Evolutionary conservation across 2,888 invertebrate species (phyloP), one percentile per base, ranked within the genome.

Genomic region (Noctua janthina): DNA sequence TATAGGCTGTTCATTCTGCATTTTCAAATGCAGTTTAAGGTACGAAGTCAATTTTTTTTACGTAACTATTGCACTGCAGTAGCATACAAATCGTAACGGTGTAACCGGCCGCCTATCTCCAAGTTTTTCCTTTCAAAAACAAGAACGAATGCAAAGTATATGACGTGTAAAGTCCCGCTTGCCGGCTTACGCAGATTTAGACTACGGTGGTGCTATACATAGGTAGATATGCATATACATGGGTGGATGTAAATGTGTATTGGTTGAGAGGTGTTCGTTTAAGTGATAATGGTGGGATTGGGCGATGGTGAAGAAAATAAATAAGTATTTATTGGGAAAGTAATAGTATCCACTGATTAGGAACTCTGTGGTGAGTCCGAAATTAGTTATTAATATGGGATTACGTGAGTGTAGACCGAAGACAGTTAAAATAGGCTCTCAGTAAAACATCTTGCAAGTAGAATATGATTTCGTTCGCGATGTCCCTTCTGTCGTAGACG

Each of bases 91-190:
- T 66, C 20, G 51, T 23, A 17, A 69, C 87, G 84, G 87, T 89
- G 88, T 89, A 17, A 89, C 35, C 2, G 10, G 51, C 49, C 15
- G 29, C 77, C 81, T 79, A 59, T 86, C 81, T 83, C 83, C 70
- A 81, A 88, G 88, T 87, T 88, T 87, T 85, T 86, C 83, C 86
- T 86, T 89, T 89, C 76, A 87, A 82, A 86, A 85, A 84, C 83
- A 77, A 76, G 59, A 82, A 81, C 70, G 79, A 85, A 88, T 84
- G 84, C 86, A 83, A 89, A 90, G 80, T 82, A 87, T 86, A 90
- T 89, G 90, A 89, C 79, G 86, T 90, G 89, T 74, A 59, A 87
- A 87, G 81, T 85, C 85, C 81, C 85, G 77, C 72, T 72, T 70
- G 73, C 46, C 72, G 74, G 85, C 85, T 86, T 87, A 87, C 87